These are phyloP conservation scores for Thamnophis elegans DNA, from an alignment of 2,797 vertebrate genomes.

Conservation along the genomic window DNA sequence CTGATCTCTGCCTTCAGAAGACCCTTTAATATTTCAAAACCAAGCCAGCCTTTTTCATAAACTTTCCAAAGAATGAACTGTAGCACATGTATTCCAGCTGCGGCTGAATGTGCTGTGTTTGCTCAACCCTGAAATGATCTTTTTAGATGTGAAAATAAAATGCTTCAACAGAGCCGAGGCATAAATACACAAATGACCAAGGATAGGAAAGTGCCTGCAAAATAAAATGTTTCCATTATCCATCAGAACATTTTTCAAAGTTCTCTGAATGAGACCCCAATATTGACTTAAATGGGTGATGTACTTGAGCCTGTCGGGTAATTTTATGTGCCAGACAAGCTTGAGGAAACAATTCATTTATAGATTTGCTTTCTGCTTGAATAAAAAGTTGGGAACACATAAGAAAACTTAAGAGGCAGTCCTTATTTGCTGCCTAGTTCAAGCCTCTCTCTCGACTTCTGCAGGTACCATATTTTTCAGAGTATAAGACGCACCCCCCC, in stretches of 20 bases:
- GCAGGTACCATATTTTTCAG: background rate
- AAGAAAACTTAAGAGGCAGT: background rate
- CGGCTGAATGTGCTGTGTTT: slow-evolving; percentile 66
- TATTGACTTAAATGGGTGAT: slow-evolving; percentile 35
- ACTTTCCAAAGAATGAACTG: slow-evolving; percentile 67
- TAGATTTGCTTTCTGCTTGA: slow-evolving; percentile 6
- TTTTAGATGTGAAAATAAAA: slow-evolving; percentile 71
- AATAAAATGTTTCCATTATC: slow-evolving; percentile 54
- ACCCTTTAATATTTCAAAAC: slow-evolving; percentile 67
- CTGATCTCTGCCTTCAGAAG: slow-evolving; percentile 63
- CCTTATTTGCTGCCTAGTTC: background rate
- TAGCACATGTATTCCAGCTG: slow-evolving; percentile 67
- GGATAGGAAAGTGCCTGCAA: slow-evolving; percentile 35
- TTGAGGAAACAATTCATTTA: slow-evolving; percentile 16
- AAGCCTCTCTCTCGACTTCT: background rate
- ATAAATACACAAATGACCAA: slow-evolving; percentile 62
- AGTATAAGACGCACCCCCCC: too few species aligned
- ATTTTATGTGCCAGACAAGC: background rate
- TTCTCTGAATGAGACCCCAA: slow-evolving; percentile 28
- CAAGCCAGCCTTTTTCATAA: slow-evolving; percentile 59
- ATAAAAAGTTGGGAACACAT: background rate
- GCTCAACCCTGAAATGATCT: slow-evolving; percentile 72
- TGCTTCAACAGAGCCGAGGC: slow-evolving; percentile 62
- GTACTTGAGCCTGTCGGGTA: background rate
- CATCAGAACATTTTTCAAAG: slow-evolving; percentile 34